Evolutionary conservation across 2,113 vertebrate genomes (phyloP).

Genomic region (Brachirus orientalis): DNA sequence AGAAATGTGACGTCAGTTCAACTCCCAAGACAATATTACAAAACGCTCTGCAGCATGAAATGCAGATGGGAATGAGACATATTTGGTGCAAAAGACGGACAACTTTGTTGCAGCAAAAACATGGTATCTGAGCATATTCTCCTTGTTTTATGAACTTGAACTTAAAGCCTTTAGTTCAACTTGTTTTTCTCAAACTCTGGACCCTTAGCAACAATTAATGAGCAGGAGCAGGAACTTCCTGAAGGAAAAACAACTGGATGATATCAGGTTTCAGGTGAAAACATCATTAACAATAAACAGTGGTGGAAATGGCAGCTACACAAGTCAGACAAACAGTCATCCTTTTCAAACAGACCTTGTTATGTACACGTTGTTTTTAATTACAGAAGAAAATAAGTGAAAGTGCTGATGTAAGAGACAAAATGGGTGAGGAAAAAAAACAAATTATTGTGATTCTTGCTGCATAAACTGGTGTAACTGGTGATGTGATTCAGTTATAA

Average conservation of each 20-base stretch:
- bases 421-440: too few relatives aligned
- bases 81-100: background rate
- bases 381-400: too few relatives aligned
- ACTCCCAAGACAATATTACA: slow-evolving; percentile 56
- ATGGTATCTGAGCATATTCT: slow-evolving; percentile 1
- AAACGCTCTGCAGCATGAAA: slow-evolving; percentile 20
- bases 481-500: too few relatives aligned
- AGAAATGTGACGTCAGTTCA: slow-evolving; percentile 70
- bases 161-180: slow-evolving; percentile 23
- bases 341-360: too few relatives aligned
- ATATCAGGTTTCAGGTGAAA: slow-evolving; percentile 69
- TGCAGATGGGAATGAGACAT: slow-evolving; percentile 12
- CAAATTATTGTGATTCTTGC: too few relatives aligned
- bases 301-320: slow-evolving; percentile 29
- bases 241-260: slow-evolving; percentile 71
- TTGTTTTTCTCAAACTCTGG: slow-evolving; percentile 49
- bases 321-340: slow-evolving; percentile 6
- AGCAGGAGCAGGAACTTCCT: slow-evolving; percentile 74
- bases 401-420: too few relatives aligned
- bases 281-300: slow-evolving; percentile 63
- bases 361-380: background rate
- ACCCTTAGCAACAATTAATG: slow-evolving; percentile 70
- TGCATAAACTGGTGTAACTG: too few relatives aligned
- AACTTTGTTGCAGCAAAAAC: slow-evolving; percentile 9
- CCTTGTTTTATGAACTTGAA: slow-evolving; percentile 14